phyloP scores from a whole-genome alignment of 2,888 invertebrate species.

The Drosophila mulleri region DNA sequence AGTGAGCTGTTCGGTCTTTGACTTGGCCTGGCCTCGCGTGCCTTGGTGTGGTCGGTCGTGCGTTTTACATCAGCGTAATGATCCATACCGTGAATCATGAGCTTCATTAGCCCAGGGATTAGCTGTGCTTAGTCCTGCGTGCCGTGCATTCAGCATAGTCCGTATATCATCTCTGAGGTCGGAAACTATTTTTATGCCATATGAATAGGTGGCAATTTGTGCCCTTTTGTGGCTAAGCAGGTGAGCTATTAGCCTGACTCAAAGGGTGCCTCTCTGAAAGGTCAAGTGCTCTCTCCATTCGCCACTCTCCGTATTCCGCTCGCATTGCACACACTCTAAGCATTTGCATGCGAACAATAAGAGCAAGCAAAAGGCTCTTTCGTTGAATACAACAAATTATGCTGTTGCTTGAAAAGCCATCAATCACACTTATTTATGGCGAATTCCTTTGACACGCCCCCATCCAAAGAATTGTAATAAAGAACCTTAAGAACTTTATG shows the following conservation, averaged over 20 bases:
- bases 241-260: constrained; percentile 7
- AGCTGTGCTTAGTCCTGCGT: constrained; percentile 34
- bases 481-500: constrained; percentile 18
- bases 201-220: constrained; percentile 44
- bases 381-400: constrained; percentile 26
- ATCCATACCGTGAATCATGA: constrained; percentile 57
- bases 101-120: constrained; percentile 54
- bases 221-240: constrained; percentile 20
- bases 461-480: constrained; percentile 25
- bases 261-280: constrained; percentile 31
- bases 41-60: constrained; percentile 7
- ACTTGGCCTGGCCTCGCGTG: constrained; percentile 37
- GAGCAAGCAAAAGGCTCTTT: constrained; percentile 9
- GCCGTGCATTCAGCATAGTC: constrained; percentile 13
- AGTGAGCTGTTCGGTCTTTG: constrained; percentile 55
- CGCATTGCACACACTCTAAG: constrained; percentile 2
- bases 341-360: constrained; percentile 40
- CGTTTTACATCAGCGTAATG: constrained; percentile 54
- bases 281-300: constrained; percentile 42
- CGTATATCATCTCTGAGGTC: constrained; percentile 5
- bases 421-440: constrained; percentile 44
- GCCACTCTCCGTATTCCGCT: constrained; percentile 24
- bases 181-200: constrained; percentile 23
- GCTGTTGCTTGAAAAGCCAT: constrained; percentile 32
- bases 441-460: constrained; percentile 25